Conservation (phyloP, 2,113 vertebrate genomes). For the Petromus typicus region DNA sequence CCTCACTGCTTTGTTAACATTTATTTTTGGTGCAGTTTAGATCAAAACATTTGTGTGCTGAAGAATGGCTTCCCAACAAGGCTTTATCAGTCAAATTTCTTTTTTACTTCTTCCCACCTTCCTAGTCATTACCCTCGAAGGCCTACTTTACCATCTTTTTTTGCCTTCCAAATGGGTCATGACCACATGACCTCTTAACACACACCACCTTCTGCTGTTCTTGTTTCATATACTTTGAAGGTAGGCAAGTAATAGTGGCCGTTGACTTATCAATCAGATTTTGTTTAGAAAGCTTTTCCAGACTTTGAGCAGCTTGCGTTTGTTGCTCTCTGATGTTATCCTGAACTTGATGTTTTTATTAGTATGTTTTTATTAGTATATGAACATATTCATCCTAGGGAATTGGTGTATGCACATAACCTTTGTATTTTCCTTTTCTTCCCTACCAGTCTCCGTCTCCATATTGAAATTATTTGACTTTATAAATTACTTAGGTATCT, state of each 20-base stretch:
- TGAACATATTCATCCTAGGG: background rate
- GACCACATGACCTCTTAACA: background rate
- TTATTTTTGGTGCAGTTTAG: background rate
- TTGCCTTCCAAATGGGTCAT: background rate
- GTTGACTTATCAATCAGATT: background rate
- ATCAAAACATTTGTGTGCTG: background rate
- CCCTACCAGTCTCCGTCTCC: background rate
- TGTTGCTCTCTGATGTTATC: background rate
- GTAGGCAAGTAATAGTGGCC: background rate
- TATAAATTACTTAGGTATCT: background rate
- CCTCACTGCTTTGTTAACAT: background rate
- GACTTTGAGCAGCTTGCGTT: background rate
- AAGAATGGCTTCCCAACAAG: constrained; percentile 1
- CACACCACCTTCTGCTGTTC: background rate
- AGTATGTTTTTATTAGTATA: background rate
- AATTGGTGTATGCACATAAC: background rate
- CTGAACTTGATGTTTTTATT: background rate
- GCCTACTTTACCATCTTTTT: background rate
- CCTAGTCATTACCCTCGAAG: background rate
- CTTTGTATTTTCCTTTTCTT: background rate
- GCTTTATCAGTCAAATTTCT: background rate
- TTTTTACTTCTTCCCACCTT: background rate
- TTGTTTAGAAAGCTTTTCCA: constrained; percentile 1
- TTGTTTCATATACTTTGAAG: background rate
- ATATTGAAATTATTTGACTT: background rate